Conservation (phyloP, 2,888 invertebrate species). For the Helobdella robusta region DNA sequence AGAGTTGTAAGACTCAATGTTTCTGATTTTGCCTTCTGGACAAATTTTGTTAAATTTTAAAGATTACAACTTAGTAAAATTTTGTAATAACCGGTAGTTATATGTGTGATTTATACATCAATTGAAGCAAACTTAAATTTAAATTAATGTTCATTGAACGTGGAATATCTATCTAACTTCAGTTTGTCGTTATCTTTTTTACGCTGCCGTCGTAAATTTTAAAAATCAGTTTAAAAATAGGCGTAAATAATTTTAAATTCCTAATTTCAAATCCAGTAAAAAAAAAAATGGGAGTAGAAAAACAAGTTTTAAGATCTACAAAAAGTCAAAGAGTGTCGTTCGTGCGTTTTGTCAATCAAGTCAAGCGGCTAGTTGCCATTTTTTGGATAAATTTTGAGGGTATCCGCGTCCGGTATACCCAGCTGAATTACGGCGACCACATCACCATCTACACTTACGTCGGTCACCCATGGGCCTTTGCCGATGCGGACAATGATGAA, state of each 20-base stretch:
- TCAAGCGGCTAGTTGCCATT: neutral
- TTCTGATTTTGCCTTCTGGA: neutral
- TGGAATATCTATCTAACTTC: too few relatives aligned
- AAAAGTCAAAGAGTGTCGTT: neutral
- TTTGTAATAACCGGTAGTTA: neutral
- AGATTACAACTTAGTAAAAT: neutral
- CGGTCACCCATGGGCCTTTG: constrained; percentile 1
- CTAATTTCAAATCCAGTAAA: too few relatives aligned
- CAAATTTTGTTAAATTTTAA: neutral
- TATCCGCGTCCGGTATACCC: neutral
- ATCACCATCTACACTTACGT: neutral
- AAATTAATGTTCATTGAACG: too few relatives aligned
- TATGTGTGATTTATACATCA: neutral
- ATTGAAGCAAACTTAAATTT: too few relatives aligned
- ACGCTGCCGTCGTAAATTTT: too few relatives aligned
- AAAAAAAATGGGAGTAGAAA: neutral
- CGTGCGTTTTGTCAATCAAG: constrained; percentile 5
- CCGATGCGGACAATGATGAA: constrained; percentile 7
- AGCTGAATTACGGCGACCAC: neutral
- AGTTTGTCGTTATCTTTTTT: too few relatives aligned
- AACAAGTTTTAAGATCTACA: neutral
- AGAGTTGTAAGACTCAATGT: too few relatives aligned
- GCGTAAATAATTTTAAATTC: too few relatives aligned
- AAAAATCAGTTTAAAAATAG: too few relatives aligned
- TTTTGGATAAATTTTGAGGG: neutral